Conservation (phyloP, 2,888 invertebrate genomes). For the Ormyrus labotus region DNA sequence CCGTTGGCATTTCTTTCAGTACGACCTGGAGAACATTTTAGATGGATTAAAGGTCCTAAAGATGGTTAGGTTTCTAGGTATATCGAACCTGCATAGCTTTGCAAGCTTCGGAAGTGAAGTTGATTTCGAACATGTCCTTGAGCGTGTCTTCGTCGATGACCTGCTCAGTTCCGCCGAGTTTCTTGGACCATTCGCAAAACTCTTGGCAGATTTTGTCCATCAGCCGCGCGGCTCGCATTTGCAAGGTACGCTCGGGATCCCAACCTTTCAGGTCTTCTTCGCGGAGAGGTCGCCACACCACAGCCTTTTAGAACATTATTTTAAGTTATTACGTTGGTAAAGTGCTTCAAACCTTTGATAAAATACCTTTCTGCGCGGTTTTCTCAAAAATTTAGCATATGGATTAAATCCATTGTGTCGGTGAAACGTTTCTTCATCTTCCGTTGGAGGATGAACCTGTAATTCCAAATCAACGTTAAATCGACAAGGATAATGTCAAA, state of each 20-base stretch:
- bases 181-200: conserved; percentile 79
- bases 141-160: conserved; percentile 77
- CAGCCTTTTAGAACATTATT: conserved; percentile 60
- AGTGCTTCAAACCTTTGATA: not conserved
- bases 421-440: conserved; percentile 35
- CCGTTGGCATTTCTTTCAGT: conserved; percentile 79
- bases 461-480: no score
- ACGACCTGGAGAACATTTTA: conserved; percentile 69
- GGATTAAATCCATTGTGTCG: conserved; percentile 60
- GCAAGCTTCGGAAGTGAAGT: conserved; percentile 69
- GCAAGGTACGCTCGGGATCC: conserved; percentile 70
- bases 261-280: conserved; percentile 67
- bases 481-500: no score
- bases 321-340: not conserved
- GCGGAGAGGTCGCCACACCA: conserved; percentile 69
- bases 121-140: conserved; percentile 79
- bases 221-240: conserved; percentile 66
- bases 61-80: not conserved
- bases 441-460: conserved; percentile 68
- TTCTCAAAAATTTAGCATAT: conserved; percentile 68
- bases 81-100: conserved; percentile 67
- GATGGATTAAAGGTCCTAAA: not conserved
- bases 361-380: conserved; percentile 68
- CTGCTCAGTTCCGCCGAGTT: conserved; percentile 77
- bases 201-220: conserved; percentile 76